Evolutionary conservation across 2,888 invertebrate genomes (phyloP), one percentile per base, ranked within the genome.

Genomic region (Cepaea hortensis): DNA sequence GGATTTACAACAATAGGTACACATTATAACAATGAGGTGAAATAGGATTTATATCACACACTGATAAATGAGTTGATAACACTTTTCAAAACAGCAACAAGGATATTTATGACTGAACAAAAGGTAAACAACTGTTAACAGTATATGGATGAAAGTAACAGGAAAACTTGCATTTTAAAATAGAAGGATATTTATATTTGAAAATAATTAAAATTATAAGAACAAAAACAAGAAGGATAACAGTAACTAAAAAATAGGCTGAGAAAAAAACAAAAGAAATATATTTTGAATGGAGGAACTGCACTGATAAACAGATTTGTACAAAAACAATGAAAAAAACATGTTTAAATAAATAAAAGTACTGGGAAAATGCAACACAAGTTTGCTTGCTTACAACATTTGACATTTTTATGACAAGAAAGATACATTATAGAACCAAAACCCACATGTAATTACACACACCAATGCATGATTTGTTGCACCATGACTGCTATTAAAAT

Each of bases 41-140:
- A 77, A 85, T 76, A 79, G 75, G 35, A 85, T 85, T 85, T n/a
- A 1, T 85, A 85, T 85, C 85, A 85, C 84, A 84, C 62, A 85
- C 62, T 55, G 72, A 73, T 70, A 82, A 62, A 85, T 46, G 70
- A 85, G 50, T 68, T 76, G 23, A 23, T 79, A 85, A 77, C 85
- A 65, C 20, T 68, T 62, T 79, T 68, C 23, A n/a, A 81, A 61
- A 73, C 23, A 82, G 35, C 62, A 79, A 79, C 79, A 79, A 62
- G 35, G 23, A 62, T 23, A 79, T 79, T 79, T 62, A 20, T 76
- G 20, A 76, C 50, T 75, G 18, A 76, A 76, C 13, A 76, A 46
- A 55, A n/a, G 1, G 20, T 50, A 46, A 76, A 76, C 11, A 73
- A 73, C 18, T 55, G 55, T 11, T 55, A 11, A 55, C 55, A 55